Base-by-base conservation (phyloP, 2,797 vertebrate genomes). In the Phrynocephalus guinanensis region DNA sequence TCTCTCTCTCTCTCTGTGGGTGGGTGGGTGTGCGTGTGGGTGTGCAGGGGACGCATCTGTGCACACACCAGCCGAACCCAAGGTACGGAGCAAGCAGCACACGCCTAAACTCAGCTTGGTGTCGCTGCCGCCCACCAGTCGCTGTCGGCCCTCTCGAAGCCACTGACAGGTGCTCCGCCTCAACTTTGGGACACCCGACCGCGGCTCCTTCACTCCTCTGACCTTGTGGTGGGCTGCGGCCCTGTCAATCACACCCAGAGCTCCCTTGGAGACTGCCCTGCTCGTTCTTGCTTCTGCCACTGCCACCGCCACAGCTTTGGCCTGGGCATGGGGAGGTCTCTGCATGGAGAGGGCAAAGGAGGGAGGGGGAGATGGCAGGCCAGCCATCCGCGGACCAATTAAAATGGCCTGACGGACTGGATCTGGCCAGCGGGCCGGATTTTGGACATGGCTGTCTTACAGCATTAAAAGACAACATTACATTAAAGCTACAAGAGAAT, bases 21-120 rank as follows among this genome's bases (percentile, higher is more conserved):
- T 44, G 38, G 2, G 38, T 56, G 52, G 1, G 13, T 56, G 52
- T 56, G 13, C 3, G 9, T 13, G 9, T 56, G 52, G 4, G 60
- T 63, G 60, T 63, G 60, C 20, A 16, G 48, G 9, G 83, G 10
- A 5, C 38, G 8, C 33, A 15, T n/a, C 1, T 38, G 73, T 79
- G 72, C 6, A n/a, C 38, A 76, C 56, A 67, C 85, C 85, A 79
- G 86, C 80, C 90, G 86, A 89, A 87, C 90, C 85, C 92, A 82
- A 28, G 71, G 90, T 84, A 76, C 85, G 84, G 26, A 33, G 89
- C 89, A 86, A 50, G 83, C 89, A 20, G 91, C 89, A 83, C 88
- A 92, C 89, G 86, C 92, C 92, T 91, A 91, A 73, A 15, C 33
- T 26, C 86, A 52, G 16, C 75, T 85, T 33, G 11, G n/a, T 88